Base-by-base conservation (phyloP, 2,797 vertebrate genomes). In the Sebastes glaucus region DNA sequence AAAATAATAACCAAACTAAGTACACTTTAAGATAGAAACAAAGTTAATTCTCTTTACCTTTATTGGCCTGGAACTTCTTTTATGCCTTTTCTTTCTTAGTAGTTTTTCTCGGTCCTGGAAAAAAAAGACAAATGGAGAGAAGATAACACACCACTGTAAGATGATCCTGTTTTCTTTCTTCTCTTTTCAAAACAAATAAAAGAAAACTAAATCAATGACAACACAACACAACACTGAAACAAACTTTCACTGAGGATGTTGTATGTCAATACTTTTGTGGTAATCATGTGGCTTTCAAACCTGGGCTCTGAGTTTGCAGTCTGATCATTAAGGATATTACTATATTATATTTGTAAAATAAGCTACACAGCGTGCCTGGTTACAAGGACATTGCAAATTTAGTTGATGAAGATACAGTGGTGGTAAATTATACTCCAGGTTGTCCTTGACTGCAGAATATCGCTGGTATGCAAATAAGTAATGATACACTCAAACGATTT, bases 91-190 rank as follows among this genome's bases (percentile, higher is more conserved):
- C 90, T 98, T 97, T 64, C 99, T 95, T 73, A 99, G 96, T 1
- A 99, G 96, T 89, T 99, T 99, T 94, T 99, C 99, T 90, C 98
- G 94, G 82, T 99, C 98, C 99, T 99, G 85, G 25, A 74, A 87
- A 78, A 77, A 71, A 25, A 2, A 78, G n/a, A 61, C 18, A 78
- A 35, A 56, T 4, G 5, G 2, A 23, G 32, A 56, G 4, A 53
- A 23, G 5, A 68, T 2, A 25, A 52, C 3, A 67, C 16, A 23
- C 1, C 35, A 30, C 3, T n/a, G 28, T 70, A 11, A 53, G 30
- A 52, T 11, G 2, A 9, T 28, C 4, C 0, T 14, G 27, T n/a
- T 61, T 64, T 25, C 11, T 11, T n/a, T 63, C n/a, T 22, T 27
- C 7, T 61, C 10, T 23, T 71, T 22, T 16, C 9, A 25, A 46